Conservation (phyloP, 2,888 invertebrate species). For the Hypomecis punctinalis region DNA sequence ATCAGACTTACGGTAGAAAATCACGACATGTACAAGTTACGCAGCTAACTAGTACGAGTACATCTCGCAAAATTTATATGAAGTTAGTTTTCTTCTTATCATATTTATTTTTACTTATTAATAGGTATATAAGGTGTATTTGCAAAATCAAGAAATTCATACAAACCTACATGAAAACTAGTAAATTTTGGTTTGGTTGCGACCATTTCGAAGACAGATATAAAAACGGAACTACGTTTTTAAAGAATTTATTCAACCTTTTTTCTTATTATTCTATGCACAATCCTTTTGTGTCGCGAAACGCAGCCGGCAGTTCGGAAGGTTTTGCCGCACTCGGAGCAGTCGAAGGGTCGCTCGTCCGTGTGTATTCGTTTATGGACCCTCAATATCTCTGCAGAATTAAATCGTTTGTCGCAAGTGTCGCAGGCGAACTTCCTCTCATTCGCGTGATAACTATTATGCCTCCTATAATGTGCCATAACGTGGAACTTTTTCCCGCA, state of each 20-base stretch:
- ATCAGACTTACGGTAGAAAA: no score
- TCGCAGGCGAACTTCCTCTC: slow-evolving; percentile 81
- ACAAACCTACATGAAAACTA: neutral
- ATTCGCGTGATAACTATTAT: slow-evolving; percentile 82
- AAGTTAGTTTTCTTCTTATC: no score
- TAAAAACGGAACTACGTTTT: neutral
- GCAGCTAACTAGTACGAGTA: no score
- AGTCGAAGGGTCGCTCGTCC: slow-evolving; percentile 76
- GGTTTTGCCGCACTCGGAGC: slow-evolving; percentile 77
- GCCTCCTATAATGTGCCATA: slow-evolving; percentile 78
- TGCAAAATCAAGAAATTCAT: no score
- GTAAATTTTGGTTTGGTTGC: neutral
- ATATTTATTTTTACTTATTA: no score
- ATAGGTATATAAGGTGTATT: no score
- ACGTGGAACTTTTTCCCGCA: slow-evolving; percentile 83
- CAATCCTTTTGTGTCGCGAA: slow-evolving; percentile 75
- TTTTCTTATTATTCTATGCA: slow-evolving; percentile 65
- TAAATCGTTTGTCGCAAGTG: slow-evolving; percentile 83
- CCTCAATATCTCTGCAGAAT: slow-evolving; percentile 78
- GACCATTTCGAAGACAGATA: neutral
- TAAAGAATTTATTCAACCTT: slow-evolving; percentile 56
- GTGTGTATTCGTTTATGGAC: slow-evolving; percentile 81
- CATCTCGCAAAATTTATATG: no score
- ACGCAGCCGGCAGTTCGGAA: slow-evolving; percentile 82
- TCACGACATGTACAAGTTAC: no score